Conservation (phyloP, 2,888 invertebrate species). For the Zonitis immaculata region DNA sequence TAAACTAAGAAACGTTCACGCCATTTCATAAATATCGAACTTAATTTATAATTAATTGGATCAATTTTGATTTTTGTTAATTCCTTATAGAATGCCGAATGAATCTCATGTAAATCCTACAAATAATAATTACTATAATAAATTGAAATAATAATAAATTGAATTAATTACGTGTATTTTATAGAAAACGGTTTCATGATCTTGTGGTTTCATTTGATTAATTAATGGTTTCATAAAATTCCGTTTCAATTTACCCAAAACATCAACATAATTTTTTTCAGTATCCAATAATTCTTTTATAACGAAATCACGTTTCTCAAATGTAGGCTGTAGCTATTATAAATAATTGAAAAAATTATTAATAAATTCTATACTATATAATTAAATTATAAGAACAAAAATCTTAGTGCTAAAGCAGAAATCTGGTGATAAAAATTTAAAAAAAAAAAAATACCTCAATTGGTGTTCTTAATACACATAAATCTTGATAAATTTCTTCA, state of each 20-base stretch:
- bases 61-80: slow-evolving; percentile 66
- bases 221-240: slow-evolving; percentile 74
- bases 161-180: slow-evolving; percentile 79
- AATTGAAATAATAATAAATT: no score
- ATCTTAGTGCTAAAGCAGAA: slow-evolving; percentile 1
- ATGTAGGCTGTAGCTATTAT: slow-evolving; percentile 34
- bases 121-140: no score
- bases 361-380: no score
- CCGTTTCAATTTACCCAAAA: slow-evolving; percentile 75
- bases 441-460: slow-evolving; percentile 34
- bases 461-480: slow-evolving; percentile 62
- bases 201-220: slow-evolving; percentile 66
- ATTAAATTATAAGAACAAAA: no score
- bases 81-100: slow-evolving; percentile 78
- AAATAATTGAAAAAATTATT: background rate
- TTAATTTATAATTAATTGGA: slow-evolving; percentile 57
- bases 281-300: slow-evolving; percentile 93
- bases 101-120: slow-evolving; percentile 81
- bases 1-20: slow-evolving; percentile 88
- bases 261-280: slow-evolving; percentile 94
- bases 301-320: slow-evolving; percentile 89
- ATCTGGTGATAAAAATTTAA: background rate
- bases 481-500: slow-evolving; percentile 93
- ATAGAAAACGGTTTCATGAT: slow-evolving; percentile 78
- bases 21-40: slow-evolving; percentile 85